Evolutionary conservation across 2,888 invertebrate species (phyloP).

Genomic region (Drosophila infuscata): DNA sequence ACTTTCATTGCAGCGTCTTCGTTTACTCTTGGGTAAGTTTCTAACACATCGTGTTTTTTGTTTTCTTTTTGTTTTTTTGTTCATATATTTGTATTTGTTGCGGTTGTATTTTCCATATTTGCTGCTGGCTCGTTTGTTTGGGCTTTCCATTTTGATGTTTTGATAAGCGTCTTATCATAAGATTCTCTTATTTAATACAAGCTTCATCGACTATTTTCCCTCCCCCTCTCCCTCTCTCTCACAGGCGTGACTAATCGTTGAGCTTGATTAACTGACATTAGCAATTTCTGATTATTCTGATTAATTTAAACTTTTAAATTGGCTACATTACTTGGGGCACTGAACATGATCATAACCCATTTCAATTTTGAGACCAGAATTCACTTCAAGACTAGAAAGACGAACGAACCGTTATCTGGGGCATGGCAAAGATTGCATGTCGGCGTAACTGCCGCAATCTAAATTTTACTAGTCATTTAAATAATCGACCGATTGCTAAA

Average conservation of each 20-base stretch:
- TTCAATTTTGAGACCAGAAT: not conserved
- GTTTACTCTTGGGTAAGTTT: constrained; percentile 49
- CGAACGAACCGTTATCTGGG: not conserved
- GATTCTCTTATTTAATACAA: constrained; percentile 34
- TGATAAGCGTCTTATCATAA: constrained; percentile 55
- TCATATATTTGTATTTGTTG: not conserved
- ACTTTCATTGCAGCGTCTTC: constrained; percentile 46
- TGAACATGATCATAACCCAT: not conserved
- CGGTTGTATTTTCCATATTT: constrained; percentile 28
- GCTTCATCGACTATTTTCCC: constrained; percentile 8
- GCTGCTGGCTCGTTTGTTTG: constrained; percentile 30
- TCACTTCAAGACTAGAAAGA: not conserved
- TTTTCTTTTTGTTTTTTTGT: not conserved
- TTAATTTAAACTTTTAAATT: not conserved
- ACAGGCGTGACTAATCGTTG: constrained; percentile 1
- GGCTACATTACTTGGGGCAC: too few relatives aligned
- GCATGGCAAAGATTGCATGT: not conserved
- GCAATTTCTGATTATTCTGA: not conserved
- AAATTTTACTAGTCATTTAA: not conserved
- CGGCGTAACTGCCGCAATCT: not conserved
- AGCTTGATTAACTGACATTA: constrained; percentile 20
- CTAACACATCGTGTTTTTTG: constrained; percentile 5
- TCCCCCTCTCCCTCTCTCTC: not conserved
- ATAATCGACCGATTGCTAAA: not conserved
- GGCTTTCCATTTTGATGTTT: constrained; percentile 25